phyloP scores from a whole-genome alignment of 2,113 vertebrate genomes.

The Triplophysa dalaica region DNA sequence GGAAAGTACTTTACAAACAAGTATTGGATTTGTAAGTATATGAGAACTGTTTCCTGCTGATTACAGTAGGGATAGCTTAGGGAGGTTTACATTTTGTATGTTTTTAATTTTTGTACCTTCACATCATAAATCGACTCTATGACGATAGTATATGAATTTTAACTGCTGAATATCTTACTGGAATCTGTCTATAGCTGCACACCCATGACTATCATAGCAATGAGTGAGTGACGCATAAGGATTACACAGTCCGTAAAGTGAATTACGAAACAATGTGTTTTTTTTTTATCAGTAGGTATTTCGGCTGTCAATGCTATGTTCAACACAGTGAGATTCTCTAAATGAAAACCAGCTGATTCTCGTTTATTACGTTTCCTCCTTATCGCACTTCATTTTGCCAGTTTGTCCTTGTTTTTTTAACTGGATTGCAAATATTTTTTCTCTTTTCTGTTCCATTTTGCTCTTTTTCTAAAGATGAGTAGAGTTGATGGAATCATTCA shows the following conservation, averaged over 20 bases:
- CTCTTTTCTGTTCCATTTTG: neutral
- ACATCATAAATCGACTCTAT: neutral
- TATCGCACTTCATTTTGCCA: neutral
- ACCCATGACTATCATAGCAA: neutral
- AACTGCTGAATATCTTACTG: neutral
- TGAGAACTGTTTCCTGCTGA: neutral
- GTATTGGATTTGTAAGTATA: neutral
- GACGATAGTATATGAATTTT: neutral
- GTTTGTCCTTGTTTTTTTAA: neutral
- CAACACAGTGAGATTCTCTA: neutral
- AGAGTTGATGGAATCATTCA: no score
- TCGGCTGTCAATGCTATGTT: neutral
- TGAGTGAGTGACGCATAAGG: neutral
- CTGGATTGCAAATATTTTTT: neutral
- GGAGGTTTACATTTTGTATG: neutral
- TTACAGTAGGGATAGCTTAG: neutral
- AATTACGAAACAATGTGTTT: neutral
- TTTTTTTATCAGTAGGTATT: constrained; percentile 12
- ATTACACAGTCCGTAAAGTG: neutral
- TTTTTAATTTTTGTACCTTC: neutral
- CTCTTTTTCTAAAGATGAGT: neutral
- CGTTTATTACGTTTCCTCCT: neutral
- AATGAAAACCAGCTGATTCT: constrained; percentile 27
- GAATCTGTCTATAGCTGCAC: neutral
- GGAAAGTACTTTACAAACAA: neutral